Conservation (phyloP, 2,797 vertebrate species). For the Thalassophryne amazonica region DNA sequence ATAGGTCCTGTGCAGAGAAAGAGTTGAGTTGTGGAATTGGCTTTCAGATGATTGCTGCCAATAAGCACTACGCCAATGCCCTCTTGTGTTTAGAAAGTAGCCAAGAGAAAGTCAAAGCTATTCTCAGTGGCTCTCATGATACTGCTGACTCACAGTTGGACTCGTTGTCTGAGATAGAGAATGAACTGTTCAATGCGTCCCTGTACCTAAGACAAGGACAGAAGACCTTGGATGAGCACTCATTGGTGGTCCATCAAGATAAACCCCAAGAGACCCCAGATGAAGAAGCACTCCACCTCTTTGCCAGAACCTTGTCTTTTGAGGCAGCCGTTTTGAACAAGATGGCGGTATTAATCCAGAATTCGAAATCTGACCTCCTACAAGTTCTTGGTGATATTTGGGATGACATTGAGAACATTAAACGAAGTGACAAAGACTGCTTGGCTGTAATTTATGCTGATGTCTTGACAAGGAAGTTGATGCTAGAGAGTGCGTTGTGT, state of each 20-base stretch:
- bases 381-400: slow-evolving; percentile 80
- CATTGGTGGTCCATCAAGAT: slow-evolving; percentile 14
- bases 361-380: slow-evolving; percentile 80
- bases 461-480: slow-evolving; percentile 85
- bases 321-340: slow-evolving; percentile 88
- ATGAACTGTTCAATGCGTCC: slow-evolving; percentile 70
- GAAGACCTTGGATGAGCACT: slow-evolving; percentile 46
- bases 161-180: slow-evolving; percentile 74
- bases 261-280: slow-evolving; percentile 52
- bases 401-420: slow-evolving; percentile 75
- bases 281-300: slow-evolving; percentile 74
- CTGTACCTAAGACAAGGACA: slow-evolving; percentile 67
- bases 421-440: slow-evolving; percentile 67
- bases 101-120: slow-evolving; percentile 78
- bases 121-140: slow-evolving; percentile 70
- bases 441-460: slow-evolving; percentile 78
- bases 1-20: slow-evolving; percentile 62
- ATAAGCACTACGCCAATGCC: slow-evolving; percentile 80
- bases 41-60: slow-evolving; percentile 67
- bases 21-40: slow-evolving; percentile 30
- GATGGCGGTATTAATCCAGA: slow-evolving; percentile 87
- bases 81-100: slow-evolving; percentile 85
- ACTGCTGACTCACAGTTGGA: slow-evolving; percentile 58
- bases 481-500: slow-evolving; percentile 88
- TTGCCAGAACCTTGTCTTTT: slow-evolving; percentile 86